Percentiles rank a stretch among this genome's conserved stretches.
Conservation (phyloP, 2,888 invertebrate species). For the Troilus luridus region DNA sequence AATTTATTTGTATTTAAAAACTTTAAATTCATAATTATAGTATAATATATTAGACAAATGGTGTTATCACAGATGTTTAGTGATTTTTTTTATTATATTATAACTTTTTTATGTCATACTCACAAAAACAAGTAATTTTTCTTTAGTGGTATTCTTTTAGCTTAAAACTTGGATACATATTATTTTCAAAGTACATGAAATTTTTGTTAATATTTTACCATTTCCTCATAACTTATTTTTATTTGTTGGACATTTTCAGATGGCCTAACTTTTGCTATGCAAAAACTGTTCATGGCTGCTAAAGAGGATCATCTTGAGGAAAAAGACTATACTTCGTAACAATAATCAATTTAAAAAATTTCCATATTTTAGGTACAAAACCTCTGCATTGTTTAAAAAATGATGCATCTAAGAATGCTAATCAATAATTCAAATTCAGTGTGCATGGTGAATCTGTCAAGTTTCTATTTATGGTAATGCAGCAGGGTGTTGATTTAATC, state of each 20-base stretch:
- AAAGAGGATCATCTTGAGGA: constrained; percentile 75
- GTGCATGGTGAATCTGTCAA: neutral
- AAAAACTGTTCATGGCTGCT: constrained; percentile 83
- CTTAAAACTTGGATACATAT: too few species aligned
- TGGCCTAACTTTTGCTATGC: constrained; percentile 75
- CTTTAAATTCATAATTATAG: too few species aligned
- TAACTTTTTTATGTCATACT: too few species aligned
- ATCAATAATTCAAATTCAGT: neutral
- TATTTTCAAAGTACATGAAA: neutral
- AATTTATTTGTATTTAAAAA: too few species aligned
- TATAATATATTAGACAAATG: too few species aligned
- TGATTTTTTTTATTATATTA: too few species aligned
- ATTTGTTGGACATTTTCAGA: constrained; percentile 70
- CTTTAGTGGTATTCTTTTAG: too few species aligned
- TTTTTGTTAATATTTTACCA: constrained; percentile 50
- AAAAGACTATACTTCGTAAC: constrained; percentile 54
- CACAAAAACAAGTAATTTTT: too few species aligned
- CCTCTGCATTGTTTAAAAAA: neutral
- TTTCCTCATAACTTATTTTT: too few species aligned
- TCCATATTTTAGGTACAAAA: neutral
- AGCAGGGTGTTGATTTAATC: neutral
- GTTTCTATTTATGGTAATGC: neutral
- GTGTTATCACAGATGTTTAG: too few species aligned
- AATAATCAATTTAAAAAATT: neutral
- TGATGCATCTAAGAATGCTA: neutral